Conservation (phyloP, 1,140 invertebrate species). For the Drosophila orena region DNA sequence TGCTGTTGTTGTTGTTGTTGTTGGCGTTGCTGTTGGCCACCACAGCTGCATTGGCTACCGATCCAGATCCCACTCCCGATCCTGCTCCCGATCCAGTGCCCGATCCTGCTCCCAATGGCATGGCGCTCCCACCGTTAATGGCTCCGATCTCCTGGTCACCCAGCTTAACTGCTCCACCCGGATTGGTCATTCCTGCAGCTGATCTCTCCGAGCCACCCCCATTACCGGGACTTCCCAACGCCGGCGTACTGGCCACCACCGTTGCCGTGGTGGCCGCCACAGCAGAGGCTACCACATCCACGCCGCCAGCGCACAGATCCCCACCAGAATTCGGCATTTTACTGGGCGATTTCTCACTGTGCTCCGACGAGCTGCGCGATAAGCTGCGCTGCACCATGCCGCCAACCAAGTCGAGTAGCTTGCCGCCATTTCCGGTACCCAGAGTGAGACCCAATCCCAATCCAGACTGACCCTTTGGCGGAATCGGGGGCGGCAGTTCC, state of each 20-base stretch:
- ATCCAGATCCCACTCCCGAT: neutral
- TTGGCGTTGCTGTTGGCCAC: constrained; percentile 28
- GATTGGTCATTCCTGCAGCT: constrained; percentile 6
- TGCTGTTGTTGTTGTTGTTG: constrained; percentile 20
- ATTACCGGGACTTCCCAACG: constrained; percentile 52
- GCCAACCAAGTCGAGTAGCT: constrained; percentile 59
- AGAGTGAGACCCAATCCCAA: constrained; percentile 18
- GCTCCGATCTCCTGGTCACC: constrained; percentile 3
- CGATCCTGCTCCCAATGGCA: neutral
- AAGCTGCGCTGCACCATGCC: constrained; percentile 60
- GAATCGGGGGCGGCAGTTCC: constrained; percentile 72
- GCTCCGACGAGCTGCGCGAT: constrained; percentile 76
- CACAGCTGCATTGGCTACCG: constrained; percentile 2
- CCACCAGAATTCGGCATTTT: constrained; percentile 41
- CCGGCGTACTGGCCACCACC: constrained; percentile 4
- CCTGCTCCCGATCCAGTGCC: neutral
- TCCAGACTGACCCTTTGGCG: constrained; percentile 60
- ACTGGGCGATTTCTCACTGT: constrained; percentile 75
- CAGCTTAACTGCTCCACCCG: constrained; percentile 6
- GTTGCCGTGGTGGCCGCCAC: constrained; percentile 36
- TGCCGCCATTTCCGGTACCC: constrained; percentile 28
- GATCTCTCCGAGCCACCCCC: constrained; percentile 61
- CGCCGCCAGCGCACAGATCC: constrained; percentile 22
- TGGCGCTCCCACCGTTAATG: constrained; percentile 1
- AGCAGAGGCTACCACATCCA: constrained; percentile 61